Evolutionary conservation across 2,113 vertebrate species (phyloP).

Genomic region (Emydocephalus ijimae): DNA sequence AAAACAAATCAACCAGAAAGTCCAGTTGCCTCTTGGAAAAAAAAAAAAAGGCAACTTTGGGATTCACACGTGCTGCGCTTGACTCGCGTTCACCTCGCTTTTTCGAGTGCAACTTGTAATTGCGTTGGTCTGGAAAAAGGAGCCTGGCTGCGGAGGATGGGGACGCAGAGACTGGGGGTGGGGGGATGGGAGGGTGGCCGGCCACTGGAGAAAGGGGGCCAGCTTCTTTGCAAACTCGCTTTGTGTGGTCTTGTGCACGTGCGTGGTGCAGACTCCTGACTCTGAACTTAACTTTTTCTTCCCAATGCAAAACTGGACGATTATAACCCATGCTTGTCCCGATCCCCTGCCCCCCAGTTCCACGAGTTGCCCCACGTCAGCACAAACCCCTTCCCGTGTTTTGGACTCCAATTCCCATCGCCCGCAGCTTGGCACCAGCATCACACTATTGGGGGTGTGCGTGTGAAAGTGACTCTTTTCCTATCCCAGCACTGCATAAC

Average conservation of each 20-base stretch:
- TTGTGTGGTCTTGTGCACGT: not conserved
- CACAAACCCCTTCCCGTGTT: not conserved
- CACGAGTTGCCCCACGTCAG: not conserved
- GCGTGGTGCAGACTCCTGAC: not conserved
- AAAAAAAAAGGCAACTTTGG: too few species aligned
- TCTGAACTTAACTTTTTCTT: not conserved
- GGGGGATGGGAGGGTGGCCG: fast-evolving
- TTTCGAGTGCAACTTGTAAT: not conserved
- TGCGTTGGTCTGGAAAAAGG: not conserved
- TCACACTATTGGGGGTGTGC: too few species aligned
- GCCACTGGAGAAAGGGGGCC: not conserved
- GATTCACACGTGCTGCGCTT: not conserved
- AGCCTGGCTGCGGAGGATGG: not conserved
- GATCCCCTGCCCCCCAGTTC: not conserved
- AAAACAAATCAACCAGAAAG: too few species aligned
- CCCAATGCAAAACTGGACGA: not conserved
- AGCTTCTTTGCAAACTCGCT: not conserved
- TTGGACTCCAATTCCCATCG: not conserved
- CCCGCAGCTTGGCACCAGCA: not conserved
- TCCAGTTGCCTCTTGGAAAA: too few species aligned
- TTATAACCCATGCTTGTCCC: not conserved
- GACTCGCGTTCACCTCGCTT: not conserved
- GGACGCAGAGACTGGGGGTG: too few species aligned
- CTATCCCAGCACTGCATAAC: not conserved
- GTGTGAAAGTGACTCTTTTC: not conserved